Evolutionary conservation across 2,888 invertebrate genomes (phyloP).

Genomic region (Xanthia icteritia): DNA sequence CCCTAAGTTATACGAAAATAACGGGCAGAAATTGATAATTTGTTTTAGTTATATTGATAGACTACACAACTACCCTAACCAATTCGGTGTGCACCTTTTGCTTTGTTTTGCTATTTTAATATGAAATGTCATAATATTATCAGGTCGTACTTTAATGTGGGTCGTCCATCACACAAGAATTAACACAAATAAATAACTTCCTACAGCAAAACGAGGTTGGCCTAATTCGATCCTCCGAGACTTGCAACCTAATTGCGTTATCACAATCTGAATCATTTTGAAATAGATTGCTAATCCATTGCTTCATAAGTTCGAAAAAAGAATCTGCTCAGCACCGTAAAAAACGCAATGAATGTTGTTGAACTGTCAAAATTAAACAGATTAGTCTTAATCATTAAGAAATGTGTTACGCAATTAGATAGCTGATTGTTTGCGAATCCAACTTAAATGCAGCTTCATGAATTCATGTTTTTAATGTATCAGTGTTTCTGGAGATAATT

Average conservation of each 20-base stretch:
- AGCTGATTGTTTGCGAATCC: constrained; percentile 1
- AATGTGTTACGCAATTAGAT: too few species aligned
- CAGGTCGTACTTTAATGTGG: not conserved
- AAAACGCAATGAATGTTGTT: too few species aligned
- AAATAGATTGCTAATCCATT: too few species aligned
- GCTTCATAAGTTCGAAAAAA: too few species aligned
- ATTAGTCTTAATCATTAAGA: too few species aligned
- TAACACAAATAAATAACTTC: constrained; percentile 6
- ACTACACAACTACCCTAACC: not conserved
- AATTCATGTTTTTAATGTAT: not conserved
- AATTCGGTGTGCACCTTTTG: not conserved
- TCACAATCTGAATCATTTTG: too few species aligned
- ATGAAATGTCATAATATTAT: constrained; percentile 3
- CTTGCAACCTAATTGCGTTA: not conserved
- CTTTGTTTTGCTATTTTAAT: not conserved
- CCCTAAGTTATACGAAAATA: not conserved
- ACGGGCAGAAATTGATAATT: not conserved
- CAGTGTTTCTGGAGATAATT: not conserved
- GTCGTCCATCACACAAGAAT: constrained; percentile 4
- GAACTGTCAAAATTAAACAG: too few species aligned
- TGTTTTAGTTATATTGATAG: not conserved
- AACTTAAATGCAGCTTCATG: not conserved
- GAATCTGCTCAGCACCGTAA: too few species aligned
- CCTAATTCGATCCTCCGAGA: not conserved
- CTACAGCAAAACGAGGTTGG: constrained; percentile 8